A percentile compares a stretch with the other conserved stretches of the same genome.
These are phyloP conservation scores for Cathartes aura DNA, from an alignment of 2,113 vertebrate genomes.

Conservation along the genomic window DNA sequence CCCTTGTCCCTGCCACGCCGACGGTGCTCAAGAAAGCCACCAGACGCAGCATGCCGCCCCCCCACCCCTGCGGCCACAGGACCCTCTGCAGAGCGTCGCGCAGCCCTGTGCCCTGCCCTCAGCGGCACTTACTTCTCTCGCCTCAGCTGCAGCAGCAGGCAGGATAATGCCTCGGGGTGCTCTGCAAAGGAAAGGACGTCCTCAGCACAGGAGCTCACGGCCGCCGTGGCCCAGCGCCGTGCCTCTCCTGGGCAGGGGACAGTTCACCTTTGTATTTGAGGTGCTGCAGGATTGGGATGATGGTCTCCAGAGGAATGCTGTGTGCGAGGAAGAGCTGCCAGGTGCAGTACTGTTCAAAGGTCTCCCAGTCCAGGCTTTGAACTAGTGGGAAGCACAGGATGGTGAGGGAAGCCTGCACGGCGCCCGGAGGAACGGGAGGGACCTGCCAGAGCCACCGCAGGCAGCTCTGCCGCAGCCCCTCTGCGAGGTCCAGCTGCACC, in stretches of 20 bases:
- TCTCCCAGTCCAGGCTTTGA: conserved; percentile 97
- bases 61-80: not conserved
- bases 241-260: rapidly evolving
- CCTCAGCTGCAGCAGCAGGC: conserved; percentile 91
- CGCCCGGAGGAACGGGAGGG: rapidly evolving
- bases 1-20: rapidly evolving
- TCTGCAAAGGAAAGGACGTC: conserved; percentile 68
- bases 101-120: not conserved
- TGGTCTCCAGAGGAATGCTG: conserved; percentile 92
- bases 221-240: rapidly evolving
- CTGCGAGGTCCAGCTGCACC: not conserved
- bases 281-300: conserved; percentile 95
- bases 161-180: conserved; percentile 93
- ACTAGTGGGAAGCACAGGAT: conserved; percentile 67
- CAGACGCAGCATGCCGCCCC: not conserved
- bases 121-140: conserved; percentile 86
- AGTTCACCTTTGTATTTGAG: conserved; percentile 93
- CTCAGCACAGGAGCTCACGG: not conserved
- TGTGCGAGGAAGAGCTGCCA: conserved; percentile 97
- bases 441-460: not conserved
- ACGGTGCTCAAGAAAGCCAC: not conserved
- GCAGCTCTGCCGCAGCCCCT: not conserved
- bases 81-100: rapidly evolving
- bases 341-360: conserved; percentile 97
- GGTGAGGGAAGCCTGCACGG: not conserved